These are phyloP conservation scores for Anolis apletophallus DNA, from an alignment of 2,797 vertebrate species.

Conservation along the genomic window DNA sequence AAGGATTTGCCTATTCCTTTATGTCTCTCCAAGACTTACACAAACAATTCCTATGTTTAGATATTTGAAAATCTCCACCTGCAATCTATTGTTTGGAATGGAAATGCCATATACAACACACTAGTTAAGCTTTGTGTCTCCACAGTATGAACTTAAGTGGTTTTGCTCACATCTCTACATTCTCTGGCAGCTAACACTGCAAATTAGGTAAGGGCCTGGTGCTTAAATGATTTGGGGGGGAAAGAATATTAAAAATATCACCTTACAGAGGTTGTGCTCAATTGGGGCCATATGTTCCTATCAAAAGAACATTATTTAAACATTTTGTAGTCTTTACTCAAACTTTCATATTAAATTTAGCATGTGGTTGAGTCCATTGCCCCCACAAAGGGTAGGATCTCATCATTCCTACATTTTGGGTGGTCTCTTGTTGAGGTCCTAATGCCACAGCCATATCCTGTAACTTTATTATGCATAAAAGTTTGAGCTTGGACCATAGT, in stretches of 20 bases:
- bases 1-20: not conserved
- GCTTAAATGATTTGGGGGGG: not conserved
- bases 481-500: not conserved
- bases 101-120: not conserved
- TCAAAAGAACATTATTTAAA: not conserved
- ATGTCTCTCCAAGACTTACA: not conserved
- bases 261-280: slow-evolving; percentile 4
- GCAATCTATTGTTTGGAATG: not conserved
- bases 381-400: not conserved
- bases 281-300: not conserved
- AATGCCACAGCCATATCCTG: not conserved
- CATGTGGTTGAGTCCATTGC: not conserved
- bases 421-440: not conserved
- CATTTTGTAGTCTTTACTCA: not conserved
- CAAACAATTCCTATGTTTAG: not conserved
- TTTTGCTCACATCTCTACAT: not conserved
- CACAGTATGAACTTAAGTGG: not conserved
- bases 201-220: not conserved
- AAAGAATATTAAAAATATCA: not conserved
- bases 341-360: not conserved
- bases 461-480: not conserved
- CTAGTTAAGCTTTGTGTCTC: not conserved
- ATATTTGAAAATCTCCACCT: not conserved
- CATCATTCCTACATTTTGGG: no score
- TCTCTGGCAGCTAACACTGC: not conserved